Base-by-base conservation (phyloP, 2,888 invertebrate species). In the Agapetus fuscipes region DNA sequence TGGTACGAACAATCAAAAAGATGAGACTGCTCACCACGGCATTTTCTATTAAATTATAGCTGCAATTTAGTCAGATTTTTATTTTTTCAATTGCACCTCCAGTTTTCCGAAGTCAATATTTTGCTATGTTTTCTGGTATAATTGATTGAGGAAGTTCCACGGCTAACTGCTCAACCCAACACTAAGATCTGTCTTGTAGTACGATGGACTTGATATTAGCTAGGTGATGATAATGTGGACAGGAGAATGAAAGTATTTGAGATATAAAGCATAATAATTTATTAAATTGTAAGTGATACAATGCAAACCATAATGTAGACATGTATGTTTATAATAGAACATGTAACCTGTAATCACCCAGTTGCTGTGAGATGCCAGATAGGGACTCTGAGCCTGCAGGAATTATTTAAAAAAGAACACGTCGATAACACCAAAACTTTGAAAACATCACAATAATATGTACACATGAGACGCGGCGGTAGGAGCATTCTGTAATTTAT, bases 221-320 rank as follows among this genome's bases (percentile, higher is more conserved):
- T n/a, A n/a, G n/a, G n/a, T n/a, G n/a, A n/a, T 28, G n/a, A 12
- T 11, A n/a, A 28, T 28, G 4, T 11, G 13, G 28, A 12, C n/a
- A n/a, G n/a, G 13, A 7, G n/a, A 28, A 28, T 28, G 13, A 28
- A 12, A 28, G n/a, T 5, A n/a, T n/a, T 33, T 39, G 30, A 34
- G 41, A 37, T 44, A 49, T 47, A 46, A 48, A 48, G 45, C 46
- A 48, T 48, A 48, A 39, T 37, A 41, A 45, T 43, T 48, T 48
- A 45, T 48, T 45, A 37, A 45, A 41, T 38, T 43, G 37, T 37
- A 41, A 34, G 45, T 46, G 43, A 48, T 46, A 48, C 48, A 48
- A 45, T 40, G 48, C 48, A 42, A 48, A 45, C 42, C 38, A 48
- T 40, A 47, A 42, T 33, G 12, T 30, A 40, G 35, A 29, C 28